Evolutionary conservation across 2,888 invertebrate species (phyloP).

Genomic region (Vannuccia rotundouncinata): DNA sequence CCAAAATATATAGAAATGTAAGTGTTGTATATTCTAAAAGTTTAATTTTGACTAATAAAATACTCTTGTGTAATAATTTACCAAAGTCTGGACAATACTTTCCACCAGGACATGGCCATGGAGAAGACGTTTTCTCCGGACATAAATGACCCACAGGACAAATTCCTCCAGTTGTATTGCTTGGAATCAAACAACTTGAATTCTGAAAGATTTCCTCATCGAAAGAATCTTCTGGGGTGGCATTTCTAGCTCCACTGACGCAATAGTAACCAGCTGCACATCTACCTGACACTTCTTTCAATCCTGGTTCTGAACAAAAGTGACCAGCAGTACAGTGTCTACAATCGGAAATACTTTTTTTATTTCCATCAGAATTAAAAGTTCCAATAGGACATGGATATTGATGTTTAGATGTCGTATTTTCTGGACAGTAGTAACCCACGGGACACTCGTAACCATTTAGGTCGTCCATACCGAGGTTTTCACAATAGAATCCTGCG

Average conservation of each 20-base stretch:
- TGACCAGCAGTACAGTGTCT: background rate
- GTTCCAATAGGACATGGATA: conserved; percentile 50
- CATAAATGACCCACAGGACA: conserved; percentile 53
- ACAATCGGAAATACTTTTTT: background rate
- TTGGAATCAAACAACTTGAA: background rate
- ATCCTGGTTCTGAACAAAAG: background rate
- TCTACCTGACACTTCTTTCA: background rate
- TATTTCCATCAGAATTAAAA: conserved; percentile 39
- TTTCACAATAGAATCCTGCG: background rate
- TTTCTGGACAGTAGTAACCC: background rate
- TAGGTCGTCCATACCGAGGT: background rate
- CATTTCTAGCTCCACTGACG: background rate
- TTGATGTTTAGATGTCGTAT: conserved; percentile 29
- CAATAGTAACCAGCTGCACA: background rate
- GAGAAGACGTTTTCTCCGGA: background rate
- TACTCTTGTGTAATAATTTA: no score
- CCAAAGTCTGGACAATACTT: conserved; percentile 40
- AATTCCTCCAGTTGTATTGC: background rate
- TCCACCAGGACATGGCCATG: conserved; percentile 46
- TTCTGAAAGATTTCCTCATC: background rate
- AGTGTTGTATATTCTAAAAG: no score
- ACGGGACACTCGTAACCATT: background rate
- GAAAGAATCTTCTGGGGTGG: background rate
- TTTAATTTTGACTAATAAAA: no score
- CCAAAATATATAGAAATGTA: no score